These are phyloP conservation scores for Nomia melanderi DNA, from an alignment of 1,140 invertebrate genomes.

Conservation along the genomic window DNA sequence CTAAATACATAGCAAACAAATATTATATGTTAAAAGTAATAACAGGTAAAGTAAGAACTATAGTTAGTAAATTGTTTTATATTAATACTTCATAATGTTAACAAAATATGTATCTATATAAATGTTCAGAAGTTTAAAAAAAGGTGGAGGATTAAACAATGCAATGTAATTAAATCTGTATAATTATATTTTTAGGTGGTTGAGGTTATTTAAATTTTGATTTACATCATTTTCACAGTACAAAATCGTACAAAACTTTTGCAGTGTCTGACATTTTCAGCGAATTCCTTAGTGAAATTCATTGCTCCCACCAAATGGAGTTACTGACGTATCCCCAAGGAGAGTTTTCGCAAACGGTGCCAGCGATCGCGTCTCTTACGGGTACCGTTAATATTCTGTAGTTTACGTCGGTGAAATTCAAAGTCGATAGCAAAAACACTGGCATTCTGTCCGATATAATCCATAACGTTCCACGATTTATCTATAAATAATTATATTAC, in stretches of 20 bases:
- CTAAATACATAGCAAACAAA: too few species aligned
- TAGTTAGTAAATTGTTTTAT: too few species aligned
- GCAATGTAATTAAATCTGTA: too few species aligned
- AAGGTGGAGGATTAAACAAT: too few species aligned
- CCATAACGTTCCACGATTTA: constrained; percentile 82
- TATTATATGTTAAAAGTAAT: too few species aligned
- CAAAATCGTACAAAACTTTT: background rate
- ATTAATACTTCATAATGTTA: too few species aligned
- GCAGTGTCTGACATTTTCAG: background rate
- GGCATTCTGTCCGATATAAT: constrained; percentile 91
- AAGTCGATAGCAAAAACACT: constrained; percentile 85
- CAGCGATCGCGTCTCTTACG: constrained; percentile 83
- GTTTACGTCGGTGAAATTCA: constrained; percentile 89
- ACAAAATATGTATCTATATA: too few species aligned
- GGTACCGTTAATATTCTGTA: constrained; percentile 88
- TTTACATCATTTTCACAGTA: too few species aligned
- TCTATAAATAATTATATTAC: constrained; percentile 53
- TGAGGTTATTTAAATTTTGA: too few species aligned
- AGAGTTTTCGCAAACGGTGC: constrained; percentile 86
- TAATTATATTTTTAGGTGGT: too few species aligned
- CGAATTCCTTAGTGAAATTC: background rate
- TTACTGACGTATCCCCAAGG: constrained; percentile 69
- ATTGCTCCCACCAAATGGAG: constrained; percentile 65
- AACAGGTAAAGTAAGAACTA: too few species aligned
- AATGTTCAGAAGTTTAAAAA: too few species aligned